phyloP scores from a whole-genome alignment of 2,888 invertebrate genomes.

The Aspidiotus rigidus region DNA sequence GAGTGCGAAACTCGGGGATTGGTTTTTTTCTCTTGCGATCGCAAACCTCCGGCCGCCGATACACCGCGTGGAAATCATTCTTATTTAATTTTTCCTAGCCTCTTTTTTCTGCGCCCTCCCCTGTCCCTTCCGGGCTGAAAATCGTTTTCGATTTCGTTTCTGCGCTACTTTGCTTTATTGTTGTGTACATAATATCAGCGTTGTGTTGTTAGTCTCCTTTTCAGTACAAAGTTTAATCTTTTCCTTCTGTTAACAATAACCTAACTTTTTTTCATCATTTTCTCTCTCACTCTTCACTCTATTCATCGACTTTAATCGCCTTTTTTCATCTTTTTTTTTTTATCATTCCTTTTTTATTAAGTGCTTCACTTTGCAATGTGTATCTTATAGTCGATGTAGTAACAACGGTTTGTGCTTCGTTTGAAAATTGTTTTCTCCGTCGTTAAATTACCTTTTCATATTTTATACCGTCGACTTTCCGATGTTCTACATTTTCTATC shows the following conservation, averaged over 20 bases:
- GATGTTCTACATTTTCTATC: slow-evolving; percentile 7
- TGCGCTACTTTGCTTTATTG: slow-evolving; percentile 23
- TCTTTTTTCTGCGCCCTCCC: background rate
- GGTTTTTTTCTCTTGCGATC: slow-evolving; percentile 12
- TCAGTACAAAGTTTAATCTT: slow-evolving; percentile 25
- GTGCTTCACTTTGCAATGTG: slow-evolving; percentile 25
- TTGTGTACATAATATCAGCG: slow-evolving; percentile 9
- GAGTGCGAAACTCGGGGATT: background rate
- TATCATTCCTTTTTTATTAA: slow-evolving; percentile 10
- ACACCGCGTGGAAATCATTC: slow-evolving; percentile 23
- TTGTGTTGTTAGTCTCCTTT: slow-evolving; percentile 22
- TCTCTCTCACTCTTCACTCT: slow-evolving; percentile 2
- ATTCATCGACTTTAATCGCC: slow-evolving; percentile 27
- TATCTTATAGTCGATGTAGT: background rate
- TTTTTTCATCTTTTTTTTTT: slow-evolving; percentile 9
- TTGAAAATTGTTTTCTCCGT: slow-evolving; percentile 16
- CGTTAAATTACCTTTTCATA: slow-evolving; percentile 22
- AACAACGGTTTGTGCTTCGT: slow-evolving; percentile 13
- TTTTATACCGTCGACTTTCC: slow-evolving; percentile 9
- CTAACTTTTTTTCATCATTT: slow-evolving; percentile 15
- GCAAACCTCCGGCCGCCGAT: background rate
- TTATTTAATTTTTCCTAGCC: slow-evolving; percentile 23
- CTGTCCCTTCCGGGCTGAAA: background rate
- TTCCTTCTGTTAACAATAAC: slow-evolving; percentile 25
- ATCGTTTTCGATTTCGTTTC: slow-evolving; percentile 28